A percentile compares a stretch with the other conserved stretches of the same genome.
Conservation (phyloP, 2,888 invertebrate genomes). For the Leptura quadrifasciata region DNA sequence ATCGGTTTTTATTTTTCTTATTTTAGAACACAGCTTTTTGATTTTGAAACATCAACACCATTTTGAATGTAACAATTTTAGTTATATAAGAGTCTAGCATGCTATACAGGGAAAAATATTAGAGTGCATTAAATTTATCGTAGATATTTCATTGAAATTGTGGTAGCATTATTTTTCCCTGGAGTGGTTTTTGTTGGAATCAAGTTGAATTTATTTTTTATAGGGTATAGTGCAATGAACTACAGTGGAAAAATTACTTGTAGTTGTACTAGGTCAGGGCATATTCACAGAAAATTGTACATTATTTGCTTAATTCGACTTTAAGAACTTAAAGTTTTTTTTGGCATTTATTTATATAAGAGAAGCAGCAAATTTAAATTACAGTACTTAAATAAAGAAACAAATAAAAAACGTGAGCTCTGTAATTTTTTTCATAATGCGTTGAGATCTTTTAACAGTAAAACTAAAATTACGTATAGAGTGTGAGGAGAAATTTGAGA, state of each 20-base stretch:
- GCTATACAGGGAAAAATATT: neutral
- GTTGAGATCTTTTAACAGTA: no score
- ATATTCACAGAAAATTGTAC: neutral
- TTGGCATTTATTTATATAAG: no score
- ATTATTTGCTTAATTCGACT: neutral
- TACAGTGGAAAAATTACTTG: neutral
- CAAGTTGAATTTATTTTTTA: neutral
- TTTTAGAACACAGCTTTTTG: slow-evolving; percentile 23
- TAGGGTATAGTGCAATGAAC: slow-evolving; percentile 13
- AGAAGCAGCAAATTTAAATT: no score
- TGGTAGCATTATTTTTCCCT: neutral
- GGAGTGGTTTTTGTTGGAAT: neutral
- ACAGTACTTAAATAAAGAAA: no score
- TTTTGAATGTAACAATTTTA: slow-evolving; percentile 11
- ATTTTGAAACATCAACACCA: slow-evolving; percentile 7
- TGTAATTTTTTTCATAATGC: no score
- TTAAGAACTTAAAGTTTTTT: neutral
- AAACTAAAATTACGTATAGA: no score
- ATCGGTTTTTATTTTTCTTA: neutral
- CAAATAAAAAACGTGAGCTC: no score
- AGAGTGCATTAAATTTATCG: neutral
- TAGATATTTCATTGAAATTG: neutral
- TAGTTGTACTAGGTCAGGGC: neutral
- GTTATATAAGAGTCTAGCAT: slow-evolving; percentile 6
- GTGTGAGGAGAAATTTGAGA: no score